Evolutionary conservation across 2,797 vertebrate genomes (phyloP), one percentile per base, ranked within the genome.

Genomic region (Triplophysa yarkandensis): DNA sequence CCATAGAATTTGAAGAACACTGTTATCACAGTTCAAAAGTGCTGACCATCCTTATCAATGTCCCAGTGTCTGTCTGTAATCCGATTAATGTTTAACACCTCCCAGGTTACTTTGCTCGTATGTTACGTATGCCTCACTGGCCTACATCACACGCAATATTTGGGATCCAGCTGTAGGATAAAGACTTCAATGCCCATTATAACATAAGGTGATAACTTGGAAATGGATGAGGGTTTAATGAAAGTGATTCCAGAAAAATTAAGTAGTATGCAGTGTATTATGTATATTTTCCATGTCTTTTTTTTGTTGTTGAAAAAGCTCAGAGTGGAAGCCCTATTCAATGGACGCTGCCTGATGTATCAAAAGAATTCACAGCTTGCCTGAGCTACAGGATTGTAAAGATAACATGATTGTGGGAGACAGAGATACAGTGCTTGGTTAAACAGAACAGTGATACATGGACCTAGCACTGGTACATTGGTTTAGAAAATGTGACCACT

Each of bases 101-200:
- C 48, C 61, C 60, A 73, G 52, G 48, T 64, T 64, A 39, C 68
- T 32, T 19, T 69, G 36, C 50, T 55, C 69, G 21, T 72, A 17
- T 55, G 39, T 72, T 30, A 57, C 76, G 76, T 69, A 9, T 61
- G 10, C n/a, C 61, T 70, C 52, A 57, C 52, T 80, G 66, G 44
- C 61, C 67, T 69, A 76, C 10, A 62, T 68, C 78, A 71, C 77
- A 65, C n/a, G n/a, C n/a, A n/a, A n/a, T n/a, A 83, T 68, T 67
- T 78, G 64, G 58, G 68, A 60, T 76, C 39, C 61, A 66, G 61
- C 66, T 72, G 54, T 50, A 52, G 43, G 72, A 63, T 67, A 28
- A 54, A 76, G 32, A 52, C 52, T 76, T 70, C 30, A 70, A 39
- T 64, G 32, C 75, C 77, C 77, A 78, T 80, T 68, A 76, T 69